Evolutionary conservation across 2,113 vertebrate species (phyloP).

Genomic region (Psittacula cyanocephala): DNA sequence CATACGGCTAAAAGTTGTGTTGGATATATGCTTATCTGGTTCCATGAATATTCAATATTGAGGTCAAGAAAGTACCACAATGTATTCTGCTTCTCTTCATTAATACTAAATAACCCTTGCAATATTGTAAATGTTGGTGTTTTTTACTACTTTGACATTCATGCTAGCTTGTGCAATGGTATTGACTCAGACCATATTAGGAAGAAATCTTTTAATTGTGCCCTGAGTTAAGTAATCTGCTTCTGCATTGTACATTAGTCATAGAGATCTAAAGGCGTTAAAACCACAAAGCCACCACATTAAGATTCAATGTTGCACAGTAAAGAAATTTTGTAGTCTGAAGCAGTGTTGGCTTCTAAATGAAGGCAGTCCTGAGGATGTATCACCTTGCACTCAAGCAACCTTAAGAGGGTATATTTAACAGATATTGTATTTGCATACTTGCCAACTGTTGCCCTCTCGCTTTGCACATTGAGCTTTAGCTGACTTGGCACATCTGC

Average conservation of each 20-base stretch:
- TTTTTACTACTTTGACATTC: background rate
- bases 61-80: background rate
- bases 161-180: background rate
- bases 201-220: background rate
- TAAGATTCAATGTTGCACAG: background rate
- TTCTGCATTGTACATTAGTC: background rate
- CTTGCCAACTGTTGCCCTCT: background rate
- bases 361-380: background rate
- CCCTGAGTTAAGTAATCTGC: background rate
- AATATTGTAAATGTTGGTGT: fast-evolving
- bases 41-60: background rate
- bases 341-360: background rate
- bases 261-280: background rate
- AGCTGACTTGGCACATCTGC: constrained; percentile 1
- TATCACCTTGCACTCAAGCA: background rate
- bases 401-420: background rate
- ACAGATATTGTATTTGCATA: background rate
- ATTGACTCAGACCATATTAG: background rate
- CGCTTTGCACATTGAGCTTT: background rate
- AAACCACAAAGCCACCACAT: background rate
- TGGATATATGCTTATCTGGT: background rate
- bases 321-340: background rate
- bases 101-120: background rate
- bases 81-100: background rate
- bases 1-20: background rate